Conservation (phyloP, 2,888 invertebrate genomes). For the Vannuccia rotundouncinata region DNA sequence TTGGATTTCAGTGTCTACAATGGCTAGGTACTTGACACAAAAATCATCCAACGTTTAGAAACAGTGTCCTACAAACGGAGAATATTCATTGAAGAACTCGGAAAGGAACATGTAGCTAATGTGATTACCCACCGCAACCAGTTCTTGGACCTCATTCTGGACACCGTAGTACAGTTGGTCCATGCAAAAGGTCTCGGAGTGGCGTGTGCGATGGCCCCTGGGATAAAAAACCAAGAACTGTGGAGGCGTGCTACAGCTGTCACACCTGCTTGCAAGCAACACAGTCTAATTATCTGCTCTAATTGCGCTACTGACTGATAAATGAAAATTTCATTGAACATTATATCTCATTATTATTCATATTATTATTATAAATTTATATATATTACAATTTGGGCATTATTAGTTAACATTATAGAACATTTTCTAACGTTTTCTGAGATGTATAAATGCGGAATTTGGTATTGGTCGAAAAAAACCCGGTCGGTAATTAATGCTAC, state of each 20-base stretch:
- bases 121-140: conserved; percentile 7
- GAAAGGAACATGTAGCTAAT: conserved; percentile 1
- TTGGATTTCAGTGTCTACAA: conserved; percentile 14
- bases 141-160: neutral
- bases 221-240: conserved; percentile 25
- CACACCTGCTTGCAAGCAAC: neutral
- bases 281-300: conserved; percentile 15
- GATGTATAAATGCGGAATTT: conserved; percentile 17
- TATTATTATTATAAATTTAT: conserved; percentile 26
- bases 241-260: conserved; percentile 18
- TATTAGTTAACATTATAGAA: conserved; percentile 16
- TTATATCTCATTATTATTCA: conserved; percentile 4
- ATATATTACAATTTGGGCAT: conserved; percentile 5
- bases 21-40: conserved; percentile 1
- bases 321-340: conserved; percentile 17
- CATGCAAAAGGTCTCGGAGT: conserved; percentile 2
- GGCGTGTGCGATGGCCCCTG: conserved; percentile 5
- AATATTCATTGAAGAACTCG: conserved; percentile 25
- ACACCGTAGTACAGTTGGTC: neutral
- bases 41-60: conserved; percentile 10
- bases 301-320: conserved; percentile 24
- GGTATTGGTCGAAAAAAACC: conserved; percentile 19
- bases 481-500: conserved; percentile 12
- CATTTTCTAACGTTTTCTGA: conserved; percentile 23
- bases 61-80: conserved; percentile 6